These are phyloP conservation scores for Sarcophaga caerulescens DNA, from an alignment of 2,888 invertebrate genomes.

Conservation along the genomic window DNA sequence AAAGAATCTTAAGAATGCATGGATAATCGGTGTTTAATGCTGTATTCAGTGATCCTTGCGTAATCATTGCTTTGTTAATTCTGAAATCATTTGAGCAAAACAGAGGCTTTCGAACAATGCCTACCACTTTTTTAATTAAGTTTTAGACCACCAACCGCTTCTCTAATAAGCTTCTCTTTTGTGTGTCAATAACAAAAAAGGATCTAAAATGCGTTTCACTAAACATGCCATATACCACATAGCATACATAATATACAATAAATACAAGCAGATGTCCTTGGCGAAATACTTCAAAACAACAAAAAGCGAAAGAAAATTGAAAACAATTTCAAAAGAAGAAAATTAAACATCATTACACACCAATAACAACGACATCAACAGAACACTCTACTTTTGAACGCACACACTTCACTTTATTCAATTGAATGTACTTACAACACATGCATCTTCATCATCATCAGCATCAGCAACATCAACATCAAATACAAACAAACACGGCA, in stretches of 20 bases:
- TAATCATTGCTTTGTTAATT: conserved; percentile 17
- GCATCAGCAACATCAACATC: neutral
- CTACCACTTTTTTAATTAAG: conserved; percentile 37
- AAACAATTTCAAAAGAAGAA: conserved; percentile 33
- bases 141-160: conserved; percentile 40
- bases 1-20: neutral
- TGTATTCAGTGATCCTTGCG: conserved; percentile 21
- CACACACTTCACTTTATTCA: neutral
- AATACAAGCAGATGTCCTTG: conserved; percentile 36
- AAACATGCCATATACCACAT: no score
- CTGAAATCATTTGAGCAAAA: conserved; percentile 34
- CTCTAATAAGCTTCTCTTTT: conserved; percentile 41
- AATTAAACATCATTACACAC: conserved; percentile 48
- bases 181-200: conserved; percentile 42
- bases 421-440: neutral
- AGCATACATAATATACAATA: no score
- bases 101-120: conserved; percentile 32
- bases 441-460: neutral
- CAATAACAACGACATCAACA: conserved; percentile 31
- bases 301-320: no score
- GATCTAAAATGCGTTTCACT: neutral
- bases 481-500: neutral
- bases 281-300: conserved; percentile 34
- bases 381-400: neutral
- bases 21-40: neutral